Conservation (phyloP, 2,113 vertebrate genomes). For the Psephotus haematonotus region DNA sequence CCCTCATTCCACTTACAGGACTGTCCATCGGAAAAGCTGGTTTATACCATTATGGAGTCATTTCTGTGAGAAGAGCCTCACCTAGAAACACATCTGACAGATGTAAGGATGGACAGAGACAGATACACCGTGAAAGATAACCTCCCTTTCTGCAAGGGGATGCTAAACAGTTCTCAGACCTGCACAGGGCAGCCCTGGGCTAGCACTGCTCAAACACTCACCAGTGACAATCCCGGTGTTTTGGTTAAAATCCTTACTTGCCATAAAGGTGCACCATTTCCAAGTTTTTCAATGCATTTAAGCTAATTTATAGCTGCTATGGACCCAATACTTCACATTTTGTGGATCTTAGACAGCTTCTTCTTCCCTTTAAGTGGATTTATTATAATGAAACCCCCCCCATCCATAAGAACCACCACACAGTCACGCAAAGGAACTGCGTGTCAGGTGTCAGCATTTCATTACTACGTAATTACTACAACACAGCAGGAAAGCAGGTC, state of each 20-base stretch:
- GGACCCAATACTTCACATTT: not conserved
- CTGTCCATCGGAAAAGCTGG: not conserved
- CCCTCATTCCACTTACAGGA: not conserved
- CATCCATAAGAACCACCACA: not conserved
- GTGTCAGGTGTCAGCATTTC: not conserved
- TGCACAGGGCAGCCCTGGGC: not conserved
- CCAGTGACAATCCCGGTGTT: not conserved
- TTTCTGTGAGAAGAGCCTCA: not conserved
- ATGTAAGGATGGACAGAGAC: not conserved
- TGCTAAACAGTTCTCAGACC: not conserved
- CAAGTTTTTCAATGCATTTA: not conserved
- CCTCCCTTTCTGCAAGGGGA: not conserved
- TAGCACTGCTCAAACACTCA: not conserved
- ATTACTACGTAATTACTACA: not conserved
- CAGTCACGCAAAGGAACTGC: not conserved
- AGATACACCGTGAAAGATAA: not conserved
- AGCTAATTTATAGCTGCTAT: not conserved
- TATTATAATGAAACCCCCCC: not conserved
- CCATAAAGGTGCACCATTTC: not conserved
- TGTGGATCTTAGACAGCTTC: not conserved
- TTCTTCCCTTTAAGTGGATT: not conserved
- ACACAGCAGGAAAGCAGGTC: not conserved
- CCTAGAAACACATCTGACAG: not conserved
- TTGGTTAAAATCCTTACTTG: not conserved
- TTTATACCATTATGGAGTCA: not conserved